A percentile compares a stretch with the other conserved stretches of the same genome.
These are phyloP conservation scores for Poecilia velifera DNA, from an alignment of 2,797 vertebrate genomes.

Conservation along the genomic window DNA sequence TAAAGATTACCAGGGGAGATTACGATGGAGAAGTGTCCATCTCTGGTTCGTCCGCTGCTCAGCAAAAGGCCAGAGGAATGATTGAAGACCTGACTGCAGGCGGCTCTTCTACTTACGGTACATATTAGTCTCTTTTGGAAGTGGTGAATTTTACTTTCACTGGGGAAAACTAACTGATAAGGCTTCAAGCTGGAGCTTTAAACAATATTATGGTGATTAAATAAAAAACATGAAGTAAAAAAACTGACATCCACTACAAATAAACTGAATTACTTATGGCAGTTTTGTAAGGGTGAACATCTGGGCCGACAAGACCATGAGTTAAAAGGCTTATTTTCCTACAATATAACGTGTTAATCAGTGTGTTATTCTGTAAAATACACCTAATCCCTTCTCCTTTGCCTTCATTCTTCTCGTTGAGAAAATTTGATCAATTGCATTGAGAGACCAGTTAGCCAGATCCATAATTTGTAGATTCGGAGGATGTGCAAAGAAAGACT, in stretches of 20 bases:
- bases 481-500: no score
- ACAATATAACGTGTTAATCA: neutral
- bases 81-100: constrained; percentile 83
- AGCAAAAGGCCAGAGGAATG: constrained; percentile 87
- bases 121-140: neutral
- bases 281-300: neutral
- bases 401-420: no score
- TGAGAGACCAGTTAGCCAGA: no score
- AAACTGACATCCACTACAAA: neutral
- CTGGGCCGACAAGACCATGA: neutral
- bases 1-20: constrained; percentile 85
- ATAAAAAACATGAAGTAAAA: neutral
- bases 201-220: neutral
- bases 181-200: neutral
- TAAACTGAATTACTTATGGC: neutral
- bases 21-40: constrained; percentile 85
- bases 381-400: no score
- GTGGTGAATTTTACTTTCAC: neutral
- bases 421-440: no score
- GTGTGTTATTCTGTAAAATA: no score
- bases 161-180: neutral
- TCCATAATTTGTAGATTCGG: no score
- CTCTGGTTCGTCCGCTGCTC: constrained; percentile 82
- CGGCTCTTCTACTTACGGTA: constrained; percentile 52
- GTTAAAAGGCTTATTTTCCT: neutral